Conservation (phyloP, 2,797 vertebrate species). For the Aplochiton taeniatus region DNA sequence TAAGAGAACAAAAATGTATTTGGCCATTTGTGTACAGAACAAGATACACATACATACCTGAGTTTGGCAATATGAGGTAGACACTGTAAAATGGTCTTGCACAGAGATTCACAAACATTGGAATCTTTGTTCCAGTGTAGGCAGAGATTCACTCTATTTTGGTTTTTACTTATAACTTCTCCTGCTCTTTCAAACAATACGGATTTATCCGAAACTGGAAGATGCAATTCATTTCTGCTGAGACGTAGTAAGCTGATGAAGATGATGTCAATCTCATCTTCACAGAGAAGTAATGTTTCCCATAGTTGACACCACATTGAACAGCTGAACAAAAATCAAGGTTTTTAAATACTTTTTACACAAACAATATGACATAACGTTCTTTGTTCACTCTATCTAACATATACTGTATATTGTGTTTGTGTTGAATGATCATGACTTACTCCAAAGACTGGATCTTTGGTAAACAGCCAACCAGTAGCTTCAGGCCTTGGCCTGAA, state of each 20-base stretch:
- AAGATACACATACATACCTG: constrained; percentile 27
- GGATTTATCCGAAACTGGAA: constrained; percentile 28
- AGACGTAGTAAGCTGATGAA: constrained; percentile 15
- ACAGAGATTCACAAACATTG: constrained; percentile 1
- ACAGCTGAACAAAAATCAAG: constrained; percentile 19
- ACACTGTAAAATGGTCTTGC: constrained; percentile 11
- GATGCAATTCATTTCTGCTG: constrained; percentile 32
- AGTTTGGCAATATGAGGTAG: constrained; percentile 32
- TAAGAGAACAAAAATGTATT: too few relatives aligned
- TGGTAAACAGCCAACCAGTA: constrained; percentile 24
- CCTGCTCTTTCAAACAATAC: constrained; percentile 40
- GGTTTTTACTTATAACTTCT: constrained; percentile 20
- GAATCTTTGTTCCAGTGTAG: constrained; percentile 30
- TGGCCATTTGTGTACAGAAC: background rate
- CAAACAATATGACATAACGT: background rate
- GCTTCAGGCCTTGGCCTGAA: constrained; percentile 36
- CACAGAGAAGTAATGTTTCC: constrained; percentile 28
- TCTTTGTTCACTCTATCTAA: too few relatives aligned
- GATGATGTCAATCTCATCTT: constrained; percentile 1
- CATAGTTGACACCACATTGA: constrained; percentile 36
- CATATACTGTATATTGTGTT: too few relatives aligned
- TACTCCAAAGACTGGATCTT: constrained; percentile 31
- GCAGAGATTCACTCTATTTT: constrained; percentile 20
- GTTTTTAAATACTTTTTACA: background rate
- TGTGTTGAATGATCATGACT: too few relatives aligned